Evolutionary conservation across 2,113 vertebrate genomes (phyloP).

Genomic region (Engystomops pustulosus): DNA sequence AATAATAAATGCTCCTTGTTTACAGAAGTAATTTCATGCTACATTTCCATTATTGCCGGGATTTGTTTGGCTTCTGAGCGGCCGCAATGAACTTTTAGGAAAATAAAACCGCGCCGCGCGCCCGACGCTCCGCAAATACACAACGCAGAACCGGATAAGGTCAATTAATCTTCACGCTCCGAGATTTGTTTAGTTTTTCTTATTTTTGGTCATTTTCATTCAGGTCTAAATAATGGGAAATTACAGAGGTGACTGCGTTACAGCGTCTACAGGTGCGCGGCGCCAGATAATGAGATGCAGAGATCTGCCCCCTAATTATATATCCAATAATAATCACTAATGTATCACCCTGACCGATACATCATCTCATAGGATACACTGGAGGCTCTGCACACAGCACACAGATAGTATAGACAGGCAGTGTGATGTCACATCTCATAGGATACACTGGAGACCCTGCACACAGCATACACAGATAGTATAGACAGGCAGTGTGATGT

Average conservation of each 20-base stretch:
- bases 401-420: no score
- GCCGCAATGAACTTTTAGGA: slow-evolving; percentile 84
- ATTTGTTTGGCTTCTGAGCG: slow-evolving; percentile 93
- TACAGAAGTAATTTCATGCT: slow-evolving; percentile 99
- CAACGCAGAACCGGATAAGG: no score
- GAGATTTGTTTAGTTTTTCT: not conserved
- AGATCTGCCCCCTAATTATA: no score
- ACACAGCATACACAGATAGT: no score
- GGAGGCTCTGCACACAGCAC: no score
- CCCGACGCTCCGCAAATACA: slow-evolving; percentile 38
- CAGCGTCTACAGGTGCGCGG: not conserved
- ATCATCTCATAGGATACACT: no score
- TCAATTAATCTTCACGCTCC: not conserved
- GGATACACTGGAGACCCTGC: no score
- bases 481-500: no score
- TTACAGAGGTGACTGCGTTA: not conserved
- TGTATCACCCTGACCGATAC: no score
- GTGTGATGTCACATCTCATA: no score
- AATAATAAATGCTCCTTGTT: slow-evolving; percentile 96
- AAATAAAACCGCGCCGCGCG: slow-evolving; percentile 80
- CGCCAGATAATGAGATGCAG: not conserved
- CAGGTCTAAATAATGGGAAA: not conserved
- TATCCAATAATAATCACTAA: no score
- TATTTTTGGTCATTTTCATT: not conserved
- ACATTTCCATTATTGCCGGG: slow-evolving; percentile 99